A percentile compares a stretch with the other conserved stretches of the same genome.
Conservation (phyloP, 1,140 invertebrate genomes). For the Berghia stephanieae region DNA sequence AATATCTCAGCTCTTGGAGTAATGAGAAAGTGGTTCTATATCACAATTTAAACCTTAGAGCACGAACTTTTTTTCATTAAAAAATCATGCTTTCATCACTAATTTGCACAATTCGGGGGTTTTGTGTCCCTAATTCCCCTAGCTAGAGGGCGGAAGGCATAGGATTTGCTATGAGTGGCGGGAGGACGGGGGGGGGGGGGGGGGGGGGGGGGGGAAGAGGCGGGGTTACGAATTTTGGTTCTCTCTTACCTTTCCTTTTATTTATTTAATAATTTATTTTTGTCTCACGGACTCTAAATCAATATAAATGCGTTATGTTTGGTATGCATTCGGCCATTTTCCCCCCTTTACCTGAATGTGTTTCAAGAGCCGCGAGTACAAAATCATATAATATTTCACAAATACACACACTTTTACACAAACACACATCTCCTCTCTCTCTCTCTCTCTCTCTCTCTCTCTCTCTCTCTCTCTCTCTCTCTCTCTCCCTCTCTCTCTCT, state of each 20-base stretch:
- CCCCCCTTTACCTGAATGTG: slow-evolving; percentile 5
- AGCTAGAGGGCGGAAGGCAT: not conserved
- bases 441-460: not conserved
- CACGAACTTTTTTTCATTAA: too few relatives aligned
- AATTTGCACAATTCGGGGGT: too few relatives aligned
- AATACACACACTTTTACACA: not conserved
- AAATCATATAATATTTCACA: too few relatives aligned
- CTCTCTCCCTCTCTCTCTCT: not conserved
- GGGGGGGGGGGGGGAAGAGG: not conserved
- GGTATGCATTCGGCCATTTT: not conserved
- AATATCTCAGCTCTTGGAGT: too few relatives aligned
- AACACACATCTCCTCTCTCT: not conserved
- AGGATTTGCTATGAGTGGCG: not conserved
- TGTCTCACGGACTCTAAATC: too few relatives aligned
- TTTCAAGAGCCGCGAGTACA: too few relatives aligned
- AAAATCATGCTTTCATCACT: too few relatives aligned
- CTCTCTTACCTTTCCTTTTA: too few relatives aligned
- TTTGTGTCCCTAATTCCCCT: too few relatives aligned
- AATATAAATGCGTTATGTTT: not conserved
- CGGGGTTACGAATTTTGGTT: not conserved
- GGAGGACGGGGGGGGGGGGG: not conserved
- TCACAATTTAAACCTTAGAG: too few relatives aligned
- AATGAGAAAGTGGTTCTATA: too few relatives aligned
- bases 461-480: not conserved
- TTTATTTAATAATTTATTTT: too few relatives aligned